Evolutionary conservation across 2,797 vertebrate genomes (phyloP).

Genomic region (Phalloptychus januarius): DNA sequence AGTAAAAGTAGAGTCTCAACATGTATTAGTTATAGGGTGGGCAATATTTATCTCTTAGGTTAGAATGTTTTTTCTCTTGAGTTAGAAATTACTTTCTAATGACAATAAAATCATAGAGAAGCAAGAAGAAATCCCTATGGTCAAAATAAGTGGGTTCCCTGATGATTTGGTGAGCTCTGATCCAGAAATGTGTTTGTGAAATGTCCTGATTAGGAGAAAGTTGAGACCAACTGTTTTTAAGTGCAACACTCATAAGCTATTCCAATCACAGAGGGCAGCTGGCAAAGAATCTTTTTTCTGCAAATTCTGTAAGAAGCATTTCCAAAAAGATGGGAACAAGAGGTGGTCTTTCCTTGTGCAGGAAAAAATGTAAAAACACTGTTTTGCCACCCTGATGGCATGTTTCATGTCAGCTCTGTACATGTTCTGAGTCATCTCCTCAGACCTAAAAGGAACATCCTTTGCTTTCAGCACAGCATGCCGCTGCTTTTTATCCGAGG

Average conservation of each 20-base stretch:
- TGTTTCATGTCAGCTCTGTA: conserved; percentile 6
- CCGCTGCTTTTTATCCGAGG: background rate
- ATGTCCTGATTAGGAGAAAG: conserved; percentile 1
- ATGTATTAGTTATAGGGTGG: background rate
- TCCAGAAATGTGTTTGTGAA: conserved; percentile 1
- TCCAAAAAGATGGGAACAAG: background rate
- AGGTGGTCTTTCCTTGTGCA: background rate
- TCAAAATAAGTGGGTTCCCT: background rate
- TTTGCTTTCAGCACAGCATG: conserved; percentile 10
- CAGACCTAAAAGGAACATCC: background rate
- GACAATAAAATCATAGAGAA: background rate
- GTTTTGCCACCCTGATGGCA: conserved; percentile 14
- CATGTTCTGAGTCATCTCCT: conserved; percentile 12
- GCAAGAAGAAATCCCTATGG: background rate
- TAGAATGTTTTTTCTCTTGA: background rate
- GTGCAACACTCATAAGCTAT: background rate
- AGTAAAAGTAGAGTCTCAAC: background rate
- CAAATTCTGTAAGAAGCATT: background rate
- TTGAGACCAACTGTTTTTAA: background rate
- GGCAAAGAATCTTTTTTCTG: background rate
- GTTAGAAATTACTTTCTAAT: background rate
- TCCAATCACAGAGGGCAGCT: background rate
- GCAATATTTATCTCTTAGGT: background rate
- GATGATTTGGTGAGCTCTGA: background rate
- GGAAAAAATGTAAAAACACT: background rate